Conservation (phyloP, 1,140 invertebrate genomes). For the Aphidius gifuensis region DNA sequence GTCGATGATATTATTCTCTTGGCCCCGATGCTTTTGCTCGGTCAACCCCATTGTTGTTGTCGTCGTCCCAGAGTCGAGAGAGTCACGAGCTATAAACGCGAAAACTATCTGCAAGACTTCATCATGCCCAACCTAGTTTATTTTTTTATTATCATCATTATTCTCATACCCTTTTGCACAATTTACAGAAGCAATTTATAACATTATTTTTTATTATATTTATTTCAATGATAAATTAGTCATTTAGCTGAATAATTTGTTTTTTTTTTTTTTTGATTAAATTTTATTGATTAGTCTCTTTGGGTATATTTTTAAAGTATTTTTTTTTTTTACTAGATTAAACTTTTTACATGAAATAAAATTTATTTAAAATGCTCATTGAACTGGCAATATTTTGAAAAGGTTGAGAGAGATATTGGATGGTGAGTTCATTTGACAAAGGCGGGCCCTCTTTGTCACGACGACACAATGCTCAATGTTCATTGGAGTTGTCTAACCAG, state of each 20-base stretch:
- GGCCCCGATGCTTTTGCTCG: slow-evolving; percentile 26
- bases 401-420: not conserved
- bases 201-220: too few species aligned
- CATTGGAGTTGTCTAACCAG: slow-evolving; percentile 20
- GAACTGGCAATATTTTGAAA: slow-evolving; percentile 10
- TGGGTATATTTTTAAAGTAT: too few species aligned
- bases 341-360: too few species aligned
- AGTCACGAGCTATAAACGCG: slow-evolving; percentile 34
- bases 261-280: too few species aligned
- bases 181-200: too few species aligned
- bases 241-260: too few species aligned
- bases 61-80: slow-evolving; percentile 18
- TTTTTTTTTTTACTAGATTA: too few species aligned
- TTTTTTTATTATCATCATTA: not conserved
- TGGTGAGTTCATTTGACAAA: slow-evolving; percentile 11
- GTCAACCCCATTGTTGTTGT: slow-evolving; percentile 42
- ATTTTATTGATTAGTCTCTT: too few species aligned
- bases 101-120: too few species aligned
- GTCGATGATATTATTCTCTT: slow-evolving; percentile 26
- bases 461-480: slow-evolving; percentile 16
- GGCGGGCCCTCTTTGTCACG: slow-evolving; percentile 19
- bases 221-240: too few species aligned
- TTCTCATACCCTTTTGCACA: not conserved
- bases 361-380: slow-evolving; percentile 1
- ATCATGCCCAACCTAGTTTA: too few species aligned